Conservation (phyloP, 2,888 invertebrate species). For the Chouioia cunea region DNA sequence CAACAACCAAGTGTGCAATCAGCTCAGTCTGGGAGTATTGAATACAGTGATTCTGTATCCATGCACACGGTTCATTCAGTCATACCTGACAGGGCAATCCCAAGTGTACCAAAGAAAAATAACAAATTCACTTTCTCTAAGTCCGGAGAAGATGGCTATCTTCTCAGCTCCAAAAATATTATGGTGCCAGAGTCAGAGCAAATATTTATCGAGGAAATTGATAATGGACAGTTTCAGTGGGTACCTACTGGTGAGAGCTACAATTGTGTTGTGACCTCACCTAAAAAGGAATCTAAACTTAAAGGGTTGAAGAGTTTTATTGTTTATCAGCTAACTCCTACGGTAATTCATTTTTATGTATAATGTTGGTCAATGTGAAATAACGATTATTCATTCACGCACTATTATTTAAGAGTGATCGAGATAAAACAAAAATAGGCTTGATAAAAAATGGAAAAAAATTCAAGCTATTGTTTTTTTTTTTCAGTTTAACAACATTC, state of each 20-base stretch:
- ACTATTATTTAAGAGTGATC: too few relatives aligned
- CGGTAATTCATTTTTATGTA: constrained; percentile 69
- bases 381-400: too few relatives aligned
- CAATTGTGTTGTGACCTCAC: constrained; percentile 90
- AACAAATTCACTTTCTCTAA: constrained; percentile 90
- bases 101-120: constrained; percentile 76
- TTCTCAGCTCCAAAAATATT: constrained; percentile 82
- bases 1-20: constrained; percentile 66
- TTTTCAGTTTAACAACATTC: constrained; percentile 85
- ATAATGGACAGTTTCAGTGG: constrained; percentile 84
- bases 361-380: too few relatives aligned
- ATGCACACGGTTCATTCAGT: constrained; percentile 73
- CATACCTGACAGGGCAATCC: constrained; percentile 72
- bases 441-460: neutral
- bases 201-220: constrained; percentile 78
- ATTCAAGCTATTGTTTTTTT: neutral
- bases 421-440: too few relatives aligned
- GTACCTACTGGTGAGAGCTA: constrained; percentile 80
- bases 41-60: constrained; percentile 68
- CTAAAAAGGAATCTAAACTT: constrained; percentile 97
- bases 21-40: constrained; percentile 56
- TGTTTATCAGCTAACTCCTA: constrained; percentile 95
- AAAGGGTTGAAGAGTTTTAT: constrained; percentile 98
- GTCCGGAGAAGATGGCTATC: constrained; percentile 89
- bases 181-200: constrained; percentile 78